phyloP scores from a whole-genome alignment of 2,888 invertebrate genomes.

The Lasioglossum zephyrum region DNA sequence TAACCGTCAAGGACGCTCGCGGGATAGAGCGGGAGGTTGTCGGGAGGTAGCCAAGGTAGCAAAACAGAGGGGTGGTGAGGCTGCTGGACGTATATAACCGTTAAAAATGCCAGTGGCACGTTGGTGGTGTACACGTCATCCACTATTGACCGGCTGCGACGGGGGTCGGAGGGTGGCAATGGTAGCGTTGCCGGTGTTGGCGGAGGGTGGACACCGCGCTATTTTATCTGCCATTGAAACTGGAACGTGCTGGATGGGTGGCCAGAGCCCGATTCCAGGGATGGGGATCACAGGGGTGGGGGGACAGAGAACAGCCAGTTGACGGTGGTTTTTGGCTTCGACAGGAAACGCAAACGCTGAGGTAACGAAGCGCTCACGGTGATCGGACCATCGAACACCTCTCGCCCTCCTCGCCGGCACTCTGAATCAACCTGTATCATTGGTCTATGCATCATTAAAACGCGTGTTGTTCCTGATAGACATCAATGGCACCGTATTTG shows the following conservation, averaged over 20 bases:
- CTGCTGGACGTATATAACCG: constrained; percentile 56
- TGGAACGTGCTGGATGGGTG: constrained; percentile 59
- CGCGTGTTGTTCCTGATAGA: constrained; percentile 32
- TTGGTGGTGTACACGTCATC: constrained; percentile 65
- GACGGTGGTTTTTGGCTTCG: constrained; percentile 68
- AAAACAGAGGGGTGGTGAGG: background rate
- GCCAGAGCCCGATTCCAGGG: background rate
- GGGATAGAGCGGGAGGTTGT: background rate
- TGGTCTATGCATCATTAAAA: constrained; percentile 38
- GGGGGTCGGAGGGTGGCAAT: constrained; percentile 42
- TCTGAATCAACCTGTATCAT: constrained; percentile 47
- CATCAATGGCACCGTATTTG: background rate
- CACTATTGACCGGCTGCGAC: constrained; percentile 69
- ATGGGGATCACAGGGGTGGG: background rate
- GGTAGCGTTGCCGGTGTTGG: constrained; percentile 49
- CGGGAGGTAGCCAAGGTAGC: constrained; percentile 11
- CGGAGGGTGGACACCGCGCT: constrained; percentile 65
- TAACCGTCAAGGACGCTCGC: background rate
- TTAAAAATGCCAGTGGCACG: constrained; percentile 71
- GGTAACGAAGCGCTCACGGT: constrained; percentile 68
- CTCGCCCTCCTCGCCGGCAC: background rate
- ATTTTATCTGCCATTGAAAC: constrained; percentile 75
- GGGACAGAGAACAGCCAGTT: constrained; percentile 37
- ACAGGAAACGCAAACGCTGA: constrained; percentile 70
- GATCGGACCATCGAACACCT: constrained; percentile 23